Evolutionary conservation across 2,888 invertebrate genomes (phyloP), one percentile per base, ranked within the genome.

Genomic region (Cremastobaeus sp.): DNA sequence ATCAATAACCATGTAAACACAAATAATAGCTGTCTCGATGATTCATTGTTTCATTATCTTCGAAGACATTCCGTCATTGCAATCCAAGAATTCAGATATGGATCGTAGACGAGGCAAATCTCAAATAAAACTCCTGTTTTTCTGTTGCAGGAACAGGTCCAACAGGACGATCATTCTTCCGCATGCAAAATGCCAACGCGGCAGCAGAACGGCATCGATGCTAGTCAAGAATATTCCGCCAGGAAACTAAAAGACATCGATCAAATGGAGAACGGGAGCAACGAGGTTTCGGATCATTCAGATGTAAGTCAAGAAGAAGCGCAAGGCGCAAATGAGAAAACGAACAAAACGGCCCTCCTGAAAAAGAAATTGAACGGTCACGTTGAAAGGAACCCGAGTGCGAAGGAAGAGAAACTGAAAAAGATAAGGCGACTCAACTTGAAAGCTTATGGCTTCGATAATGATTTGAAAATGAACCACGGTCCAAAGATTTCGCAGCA

Each of bases 391-490:
- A 48, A 1, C 3, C 17, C 15, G 12, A 57, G n/a, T 41, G 3
- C 28, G 1, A 64, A 50, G 6, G 77, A 81, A 0, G 81, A 82
- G 0, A 78, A 64, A 41, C 48, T 76, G 5, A 78, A 76, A 39
- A 77, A 77, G 12, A 82, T 86, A 39, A 77, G 80, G 14, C 79
- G 82, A 12, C 83, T 86, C 28, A 83, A 86, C 21, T 59, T 86
- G 14, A 83, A 83, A 20, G 82, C 85, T 5, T 86, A 85, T 41
- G 85, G 85, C 0, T 86, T 86, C 48, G 82, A 82, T 28, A 83
- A 84, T 50, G 82, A 84, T 43, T 74, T 66, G 1, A 77, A 57
- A 4, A 75, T 62, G 5, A 47, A 71, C 2, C 55, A 25, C 9
- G 34, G 17, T 2, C 15, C 55, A 2, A 77, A 69, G 12, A 60